Evolutionary conservation across 1,140 invertebrate genomes (phyloP), one percentile per base, ranked within the genome.

Genomic region (Dreissena polymorpha): DNA sequence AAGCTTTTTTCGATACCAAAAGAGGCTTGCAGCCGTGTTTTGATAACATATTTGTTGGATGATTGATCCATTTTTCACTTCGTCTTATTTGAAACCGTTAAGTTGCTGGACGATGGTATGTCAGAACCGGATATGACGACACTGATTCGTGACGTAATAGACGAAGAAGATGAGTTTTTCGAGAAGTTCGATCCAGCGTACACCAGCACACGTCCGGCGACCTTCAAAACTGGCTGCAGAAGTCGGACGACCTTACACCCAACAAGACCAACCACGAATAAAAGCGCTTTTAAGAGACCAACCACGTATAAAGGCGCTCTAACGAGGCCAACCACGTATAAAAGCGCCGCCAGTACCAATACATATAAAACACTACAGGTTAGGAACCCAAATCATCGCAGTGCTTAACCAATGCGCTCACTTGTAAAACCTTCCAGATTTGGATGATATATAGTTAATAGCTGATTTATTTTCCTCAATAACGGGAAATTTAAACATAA

Each of bases 301-400:
- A 78, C 64, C 39, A 2, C 39, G 2, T 39, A 2, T 39, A 2
- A 39, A 39, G 8, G 2, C 39, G n/a, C n/a, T n/a, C n/a, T n/a
- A n/a, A n/a, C n/a, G n/a, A n/a, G n/a, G n/a, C n/a, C n/a, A n/a
- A n/a, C n/a, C n/a, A 78, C 75, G 49, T 68, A 68, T 55, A 78
- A 78, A 29, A 78, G 75, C 63, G 50, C 27, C 16, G 65, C 75
- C 2, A 78, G 60, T 18, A 78, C 75, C 2, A 64, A 78, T 51
- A 78, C 75, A 2, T 78, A 78, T 50, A 78, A 78, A n/a, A n/a
- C n/a, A n/a, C n/a, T n/a, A n/a, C n/a, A n/a, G n/a, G n/a, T n/a
- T n/a, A n/a, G n/a, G n/a, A 27, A 67, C 75, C n/a, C n/a, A n/a
- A n/a, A n/a, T n/a, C n/a, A n/a, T n/a, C n/a, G n/a, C n/a, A n/a